Evolutionary conservation across 2,888 invertebrate genomes (phyloP).

Genomic region (Cheilosia scutellata): DNA sequence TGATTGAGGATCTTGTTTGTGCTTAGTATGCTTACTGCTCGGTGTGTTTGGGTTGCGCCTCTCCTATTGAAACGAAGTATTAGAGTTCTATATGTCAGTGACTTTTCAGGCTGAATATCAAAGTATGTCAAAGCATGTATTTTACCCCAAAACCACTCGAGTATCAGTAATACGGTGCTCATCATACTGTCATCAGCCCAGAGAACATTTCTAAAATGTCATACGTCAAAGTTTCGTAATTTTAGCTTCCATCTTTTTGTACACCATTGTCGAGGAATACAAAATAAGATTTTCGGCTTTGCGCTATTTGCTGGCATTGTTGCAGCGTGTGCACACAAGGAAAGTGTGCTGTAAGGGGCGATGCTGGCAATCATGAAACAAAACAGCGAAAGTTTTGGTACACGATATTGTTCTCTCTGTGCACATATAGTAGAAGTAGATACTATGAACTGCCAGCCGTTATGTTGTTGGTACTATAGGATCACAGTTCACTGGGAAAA

Average conservation of each 20-base stretch:
- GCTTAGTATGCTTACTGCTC: neutral
- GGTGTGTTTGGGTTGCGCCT: neutral
- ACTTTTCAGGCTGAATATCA: constrained; percentile 11
- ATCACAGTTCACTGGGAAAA: constrained; percentile 24
- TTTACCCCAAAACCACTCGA: constrained; percentile 4
- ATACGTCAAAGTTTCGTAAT: constrained; percentile 49
- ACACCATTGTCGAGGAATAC: neutral
- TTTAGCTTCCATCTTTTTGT: neutral
- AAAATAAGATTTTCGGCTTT: constrained; percentile 53
- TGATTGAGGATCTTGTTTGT: constrained; percentile 26
- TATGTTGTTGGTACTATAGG: constrained; percentile 38
- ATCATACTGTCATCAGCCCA: constrained; percentile 49
- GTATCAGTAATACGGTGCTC: constrained; percentile 22
- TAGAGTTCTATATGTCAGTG: neutral
- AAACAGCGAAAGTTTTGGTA: constrained; percentile 58
- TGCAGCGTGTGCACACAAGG: constrained; percentile 47
- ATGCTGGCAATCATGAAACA: constrained; percentile 34
- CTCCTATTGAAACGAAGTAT: neutral
- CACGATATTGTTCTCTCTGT: constrained; percentile 47
- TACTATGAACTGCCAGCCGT: neutral
- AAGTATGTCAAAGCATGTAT: neutral
- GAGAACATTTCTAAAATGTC: constrained; percentile 38
- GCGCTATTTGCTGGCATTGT: constrained; percentile 50
- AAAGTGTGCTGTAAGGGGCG: constrained; percentile 19
- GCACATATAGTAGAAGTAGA: constrained; percentile 12